Conservation (phyloP, 2,797 vertebrate species). For the Iguana delicatissima region DNA sequence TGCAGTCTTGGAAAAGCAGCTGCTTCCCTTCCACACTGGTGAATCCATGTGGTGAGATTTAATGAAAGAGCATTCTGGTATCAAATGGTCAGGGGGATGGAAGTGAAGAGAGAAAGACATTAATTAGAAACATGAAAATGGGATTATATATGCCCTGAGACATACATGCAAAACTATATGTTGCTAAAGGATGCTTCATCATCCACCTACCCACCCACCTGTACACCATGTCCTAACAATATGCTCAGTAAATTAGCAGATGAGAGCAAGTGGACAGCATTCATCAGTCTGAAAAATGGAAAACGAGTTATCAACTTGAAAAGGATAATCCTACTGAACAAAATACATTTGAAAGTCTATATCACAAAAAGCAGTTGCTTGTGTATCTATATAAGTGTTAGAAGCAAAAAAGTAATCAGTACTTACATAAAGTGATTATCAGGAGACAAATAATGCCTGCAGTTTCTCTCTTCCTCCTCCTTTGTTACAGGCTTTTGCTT, state of each 20-base stretch:
- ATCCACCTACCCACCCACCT: constrained; percentile 41
- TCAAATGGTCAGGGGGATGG: neutral
- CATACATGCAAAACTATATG: neutral
- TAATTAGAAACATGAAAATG: constrained; percentile 11
- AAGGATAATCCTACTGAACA: neutral
- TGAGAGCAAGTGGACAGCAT: neutral
- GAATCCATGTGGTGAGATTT: constrained; percentile 38
- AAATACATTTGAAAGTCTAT: neutral
- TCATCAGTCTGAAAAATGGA: neutral
- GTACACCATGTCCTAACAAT: constrained; percentile 19
- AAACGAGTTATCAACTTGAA: neutral
- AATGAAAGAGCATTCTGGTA: constrained; percentile 37
- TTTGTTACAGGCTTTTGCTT: too few species aligned
- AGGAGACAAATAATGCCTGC: too few species aligned
- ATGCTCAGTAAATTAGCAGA: constrained; percentile 28
- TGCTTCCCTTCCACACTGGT: constrained; percentile 30
- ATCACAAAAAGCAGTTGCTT: neutral
- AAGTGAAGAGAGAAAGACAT: neutral
- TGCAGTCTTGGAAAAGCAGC: constrained; percentile 28
- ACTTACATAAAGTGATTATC: neutral
- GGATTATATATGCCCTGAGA: neutral
- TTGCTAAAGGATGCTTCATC: neutral
- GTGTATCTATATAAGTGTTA: neutral
- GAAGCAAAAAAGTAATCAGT: neutral
- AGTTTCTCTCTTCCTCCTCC: too few species aligned